Conservation (phyloP, 1,140 invertebrate species). For the Saccostrea echinata region DNA sequence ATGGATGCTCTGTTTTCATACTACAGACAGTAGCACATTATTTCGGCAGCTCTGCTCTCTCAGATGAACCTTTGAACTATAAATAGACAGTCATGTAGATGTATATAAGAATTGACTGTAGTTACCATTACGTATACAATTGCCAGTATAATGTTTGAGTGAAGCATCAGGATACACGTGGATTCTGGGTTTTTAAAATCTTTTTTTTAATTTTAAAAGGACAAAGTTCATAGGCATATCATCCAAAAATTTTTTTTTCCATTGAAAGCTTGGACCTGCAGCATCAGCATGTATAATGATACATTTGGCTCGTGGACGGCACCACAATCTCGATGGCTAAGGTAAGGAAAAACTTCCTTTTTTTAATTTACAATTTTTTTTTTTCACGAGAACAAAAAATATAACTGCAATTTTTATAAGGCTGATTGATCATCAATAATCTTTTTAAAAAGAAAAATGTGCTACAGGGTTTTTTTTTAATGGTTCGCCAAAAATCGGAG, state of each 20-base stretch:
- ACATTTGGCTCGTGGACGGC: constrained; percentile 20
- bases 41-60: constrained; percentile 33
- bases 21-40: constrained; percentile 34
- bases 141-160: constrained; percentile 33
- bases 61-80: constrained; percentile 33
- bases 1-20: constrained; percentile 38
- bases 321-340: constrained; percentile 16
- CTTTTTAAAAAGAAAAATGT: background rate
- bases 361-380: background rate
- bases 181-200: constrained; percentile 8
- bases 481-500: background rate
- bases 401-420: background rate
- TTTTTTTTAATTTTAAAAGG: constrained; percentile 28
- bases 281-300: constrained; percentile 35
- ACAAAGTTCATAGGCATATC: constrained; percentile 9
- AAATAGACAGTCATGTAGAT: constrained; percentile 37
- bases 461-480: background rate
- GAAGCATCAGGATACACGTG: constrained; percentile 3
- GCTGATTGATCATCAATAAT: background rate
- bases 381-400: background rate
- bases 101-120: constrained; percentile 39
- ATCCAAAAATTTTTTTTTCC: background rate
- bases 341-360: background rate
- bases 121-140: constrained; percentile 28
- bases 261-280: constrained; percentile 4